Conservation (phyloP, 1,140 invertebrate species). For the Diorhabda sublineata region DNA sequence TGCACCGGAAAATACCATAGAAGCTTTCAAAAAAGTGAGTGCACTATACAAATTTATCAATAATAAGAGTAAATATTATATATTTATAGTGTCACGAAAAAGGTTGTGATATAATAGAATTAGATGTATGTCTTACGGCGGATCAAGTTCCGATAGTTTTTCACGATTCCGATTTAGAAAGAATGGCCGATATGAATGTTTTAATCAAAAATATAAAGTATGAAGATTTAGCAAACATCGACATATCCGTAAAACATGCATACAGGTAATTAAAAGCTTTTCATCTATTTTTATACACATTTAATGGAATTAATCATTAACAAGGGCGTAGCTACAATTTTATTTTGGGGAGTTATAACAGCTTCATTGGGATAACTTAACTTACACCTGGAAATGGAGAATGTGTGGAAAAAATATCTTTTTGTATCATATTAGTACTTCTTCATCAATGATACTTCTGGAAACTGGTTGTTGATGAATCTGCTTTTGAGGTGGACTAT, state of each 20-base stretch:
- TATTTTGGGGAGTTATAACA: no score
- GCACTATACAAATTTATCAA: constrained; percentile 6
- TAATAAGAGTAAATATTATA: constrained; percentile 6
- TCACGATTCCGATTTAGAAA: constrained; percentile 67
- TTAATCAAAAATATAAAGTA: constrained; percentile 58
- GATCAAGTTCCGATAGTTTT: constrained; percentile 71
- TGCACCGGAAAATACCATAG: constrained; percentile 70
- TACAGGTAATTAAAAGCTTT: constrained; percentile 27
- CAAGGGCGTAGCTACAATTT: no score
- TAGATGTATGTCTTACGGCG: constrained; percentile 68
- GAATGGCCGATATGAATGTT: constrained; percentile 59
- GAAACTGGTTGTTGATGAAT: no score
- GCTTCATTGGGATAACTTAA: no score
- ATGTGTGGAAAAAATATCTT: no score
- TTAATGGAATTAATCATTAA: no score
- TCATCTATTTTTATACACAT: background rate
- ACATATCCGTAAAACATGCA: constrained; percentile 63
- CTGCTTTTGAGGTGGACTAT: no score
- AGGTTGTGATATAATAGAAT: constrained; percentile 68
- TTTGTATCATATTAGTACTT: no score
- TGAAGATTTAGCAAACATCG: constrained; percentile 57
- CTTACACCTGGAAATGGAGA: no score
- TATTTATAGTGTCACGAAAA: constrained; percentile 58
- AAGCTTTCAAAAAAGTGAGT: constrained; percentile 62
- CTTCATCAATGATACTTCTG: no score